Conservation (phyloP, 2,797 vertebrate genomes). For the Rhyacichthys aspro region DNA sequence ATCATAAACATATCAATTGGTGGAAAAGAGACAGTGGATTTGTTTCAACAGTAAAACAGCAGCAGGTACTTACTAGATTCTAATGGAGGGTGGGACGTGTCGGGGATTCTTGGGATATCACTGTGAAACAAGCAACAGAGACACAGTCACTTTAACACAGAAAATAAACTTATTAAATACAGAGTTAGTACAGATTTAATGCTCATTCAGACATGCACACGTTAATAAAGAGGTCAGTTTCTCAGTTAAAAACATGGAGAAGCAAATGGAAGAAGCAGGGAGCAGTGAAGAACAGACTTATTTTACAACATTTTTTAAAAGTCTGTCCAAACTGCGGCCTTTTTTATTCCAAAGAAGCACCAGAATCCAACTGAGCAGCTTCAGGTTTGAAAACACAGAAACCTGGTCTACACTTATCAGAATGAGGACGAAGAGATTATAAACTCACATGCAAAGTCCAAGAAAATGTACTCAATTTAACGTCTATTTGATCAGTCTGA, state of each 20-base stretch:
- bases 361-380: too few species aligned
- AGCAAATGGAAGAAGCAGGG: slow-evolving; percentile 37
- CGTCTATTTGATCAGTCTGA: too few species aligned
- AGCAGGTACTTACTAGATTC: slow-evolving; percentile 92
- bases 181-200: slow-evolving; percentile 45
- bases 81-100: slow-evolving; percentile 97
- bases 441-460: too few species aligned
- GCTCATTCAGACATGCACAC: slow-evolving; percentile 59
- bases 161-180: slow-evolving; percentile 32
- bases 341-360: too few species aligned
- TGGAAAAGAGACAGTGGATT: too few species aligned
- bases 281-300: slow-evolving; percentile 14
- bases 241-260: slow-evolving; percentile 38
- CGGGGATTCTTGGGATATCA: slow-evolving; percentile 99
- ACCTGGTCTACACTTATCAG: slow-evolving; percentile 56
- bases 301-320: background rate
- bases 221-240: slow-evolving; percentile 21
- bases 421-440: background rate
- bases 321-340: slow-evolving; percentile 19
- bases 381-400: slow-evolving; percentile 31
- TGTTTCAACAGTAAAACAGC: background rate
- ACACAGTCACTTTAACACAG: slow-evolving; percentile 24
- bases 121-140: slow-evolving; percentile 77
- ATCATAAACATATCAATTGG: too few species aligned
- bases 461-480: too few species aligned